Evolutionary conservation across 1,140 invertebrate genomes (phyloP), one percentile per base, ranked within the genome.

Genomic region (Phymastichus coffea): DNA sequence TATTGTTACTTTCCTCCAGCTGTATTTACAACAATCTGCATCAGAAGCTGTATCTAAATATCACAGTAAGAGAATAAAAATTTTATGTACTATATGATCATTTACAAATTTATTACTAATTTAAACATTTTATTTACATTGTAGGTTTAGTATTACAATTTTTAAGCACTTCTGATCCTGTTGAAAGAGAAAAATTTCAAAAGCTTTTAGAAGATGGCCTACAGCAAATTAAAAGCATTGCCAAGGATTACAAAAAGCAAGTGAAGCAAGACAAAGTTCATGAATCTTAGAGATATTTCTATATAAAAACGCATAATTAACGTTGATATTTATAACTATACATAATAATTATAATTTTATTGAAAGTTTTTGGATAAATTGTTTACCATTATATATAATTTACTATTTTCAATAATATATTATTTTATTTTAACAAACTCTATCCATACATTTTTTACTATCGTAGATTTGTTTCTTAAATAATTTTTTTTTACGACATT

Each of bases 1-100:
- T 19, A 86, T 98, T 61, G 78, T 97, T 19, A 67, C 78, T 2
- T 90, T 86, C 74, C 81, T 98, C 12, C 86, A 89, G 61, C 77
- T 81, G 20, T 83, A 87, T 57, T 72, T 97, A 23, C 83, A 84
- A 57, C 75, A 80, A 17, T 84, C 90, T 3, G 82, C 88, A 43
- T 82, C 84, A 70, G 67, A 81, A 9, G 70, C 84, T 37, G 78
- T 97, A 3, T 80, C 84, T 15, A 79, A 81, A 47, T 94, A 89
- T 77, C 90, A 96, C 82, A 91, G 92, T 94, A 76, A 70, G 62
- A 69, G 30, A 68, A 57, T 38, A 30, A 54, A 59, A 30, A 37
- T 52, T 25, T 53, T 28, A 17, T 15, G 26, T 19, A 51, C n/a
- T n/a, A 57, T 23, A 20, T 19, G 9, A 49, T 20, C 19, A 44